Evolutionary conservation across 2,888 invertebrate genomes (phyloP).

Genomic region (Synanthedon vespiformis): DNA sequence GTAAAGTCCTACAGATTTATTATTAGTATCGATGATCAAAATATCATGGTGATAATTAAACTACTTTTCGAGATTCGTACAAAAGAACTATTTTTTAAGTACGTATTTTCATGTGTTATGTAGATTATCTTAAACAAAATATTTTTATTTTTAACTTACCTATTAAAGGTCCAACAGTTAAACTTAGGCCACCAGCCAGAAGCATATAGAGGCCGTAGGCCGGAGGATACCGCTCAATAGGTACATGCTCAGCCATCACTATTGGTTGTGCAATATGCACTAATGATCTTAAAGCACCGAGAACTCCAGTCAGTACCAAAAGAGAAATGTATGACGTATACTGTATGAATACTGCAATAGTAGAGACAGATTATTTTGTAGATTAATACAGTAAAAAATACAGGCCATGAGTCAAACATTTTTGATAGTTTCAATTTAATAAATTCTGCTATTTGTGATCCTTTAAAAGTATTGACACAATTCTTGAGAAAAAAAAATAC

Average conservation of each 20-base stretch:
- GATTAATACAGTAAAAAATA: background rate
- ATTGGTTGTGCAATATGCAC: slow-evolving; percentile 74
- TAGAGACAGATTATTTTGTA: slow-evolving; percentile 1
- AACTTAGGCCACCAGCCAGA: slow-evolving; percentile 69
- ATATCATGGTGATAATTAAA: too few species aligned
- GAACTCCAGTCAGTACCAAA: slow-evolving; percentile 54
- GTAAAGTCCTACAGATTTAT: too few species aligned
- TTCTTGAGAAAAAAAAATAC: too few species aligned
- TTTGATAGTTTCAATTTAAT: too few species aligned
- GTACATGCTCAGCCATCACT: slow-evolving; percentile 74
- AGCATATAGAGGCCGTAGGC: slow-evolving; percentile 77
- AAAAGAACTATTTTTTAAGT: too few species aligned
- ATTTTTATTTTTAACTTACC: slow-evolving; percentile 45
- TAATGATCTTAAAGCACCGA: slow-evolving; percentile 72
- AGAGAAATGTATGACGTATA: slow-evolving; percentile 66
- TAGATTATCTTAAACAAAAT: too few species aligned
- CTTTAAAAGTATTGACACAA: too few species aligned
- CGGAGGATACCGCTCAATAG: slow-evolving; percentile 73
- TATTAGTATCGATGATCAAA: too few species aligned
- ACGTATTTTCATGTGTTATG: too few species aligned
- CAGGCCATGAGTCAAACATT: too few species aligned
- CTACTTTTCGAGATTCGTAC: too few species aligned
- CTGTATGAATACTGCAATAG: slow-evolving; percentile 68
- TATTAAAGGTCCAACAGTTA: slow-evolving; percentile 72
- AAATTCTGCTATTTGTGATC: background rate